Percentiles rank a stretch among this genome's conserved stretches.
Evolutionary conservation across 2,113 vertebrate species (phyloP).

Genomic region (Paedocypris sp.): DNA sequence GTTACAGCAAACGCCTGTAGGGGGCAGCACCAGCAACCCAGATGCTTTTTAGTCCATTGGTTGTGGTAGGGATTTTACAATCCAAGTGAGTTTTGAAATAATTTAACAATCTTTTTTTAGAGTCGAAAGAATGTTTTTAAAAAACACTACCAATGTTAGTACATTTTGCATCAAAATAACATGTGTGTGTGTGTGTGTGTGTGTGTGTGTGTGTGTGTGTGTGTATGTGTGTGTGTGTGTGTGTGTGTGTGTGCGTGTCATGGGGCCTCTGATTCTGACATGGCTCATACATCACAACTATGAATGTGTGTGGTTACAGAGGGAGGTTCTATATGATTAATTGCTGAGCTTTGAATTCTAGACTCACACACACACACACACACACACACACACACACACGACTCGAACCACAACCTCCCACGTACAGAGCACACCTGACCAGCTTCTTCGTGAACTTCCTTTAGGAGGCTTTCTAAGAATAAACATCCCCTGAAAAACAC

Average conservation of each 20-base stretch:
- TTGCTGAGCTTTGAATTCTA: slow-evolving; percentile 13
- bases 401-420: background rate
- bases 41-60: too few species aligned
- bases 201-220: slow-evolving; percentile 25
- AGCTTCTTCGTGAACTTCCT: background rate
- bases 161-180: too few species aligned
- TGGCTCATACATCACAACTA: slow-evolving; percentile 29
- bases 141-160: too few species aligned
- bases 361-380: background rate
- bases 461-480: too few species aligned
- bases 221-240: slow-evolving; percentile 25
- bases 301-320: slow-evolving; percentile 30
- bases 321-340: slow-evolving; percentile 29
- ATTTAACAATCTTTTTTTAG: too few species aligned
- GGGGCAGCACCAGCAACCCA: too few species aligned
- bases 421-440: slow-evolving; percentile 14
- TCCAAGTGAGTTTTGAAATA: too few species aligned
- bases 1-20: too few species aligned
- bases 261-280: slow-evolving; percentile 24
- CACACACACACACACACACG: background rate
- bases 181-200: slow-evolving; percentile 23
- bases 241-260: slow-evolving; percentile 30
- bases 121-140: too few species aligned
- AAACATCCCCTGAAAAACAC: too few species aligned
- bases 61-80: too few species aligned